Evolutionary conservation across 2,113 vertebrate species (phyloP), one percentile per base, ranked within the genome.

Genomic region (Grus americana): DNA sequence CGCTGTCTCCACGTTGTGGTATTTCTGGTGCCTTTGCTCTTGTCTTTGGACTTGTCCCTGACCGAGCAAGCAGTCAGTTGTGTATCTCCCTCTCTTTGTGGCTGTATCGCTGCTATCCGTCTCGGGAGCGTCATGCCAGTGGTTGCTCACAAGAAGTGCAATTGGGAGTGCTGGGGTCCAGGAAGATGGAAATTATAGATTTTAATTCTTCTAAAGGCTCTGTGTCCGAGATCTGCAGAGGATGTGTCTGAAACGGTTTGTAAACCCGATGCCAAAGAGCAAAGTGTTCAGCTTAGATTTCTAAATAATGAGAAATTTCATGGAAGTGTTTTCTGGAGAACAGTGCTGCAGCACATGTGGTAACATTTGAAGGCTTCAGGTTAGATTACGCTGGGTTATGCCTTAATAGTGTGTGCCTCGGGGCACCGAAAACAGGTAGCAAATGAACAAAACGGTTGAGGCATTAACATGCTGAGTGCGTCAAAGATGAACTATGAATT

Each of bases 61-160:
- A 0, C 38, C 4, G 12, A 54, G 54, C 62, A 15, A 5, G 1
- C 3, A 2, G 5, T 4, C 1, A 1, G 11, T 40, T 57, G 16
- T 32, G 1, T 5, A 4, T 16, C 50, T 70, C 15, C 17, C 24
- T 59, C 18, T 38, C 13, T 6, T 6, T 1, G 3, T 7, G 57
- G 12, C 13, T 30, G 4, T 4, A 13, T 21, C 34, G 3, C 13
- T 30, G 23, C 44, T 52, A 2, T 13, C 26, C 26, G 2, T 49
- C 42, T 73, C 2, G 1, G 47, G n/a, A 79, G n/a, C 57, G 15
- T 49, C 21, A 0, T 1, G 2, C 18, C 34, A 8, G 19, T 9
- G 18, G 13, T 12, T 18, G 23, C 2, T 68, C 4, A 2, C 80
- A 44, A 20, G 10, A 40, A 70, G 30, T 6, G 6, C 5, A 13